Percentiles rank a stretch among this genome's conserved stretches.
These are phyloP conservation scores for Sinopyrophorus schimmeli DNA, from an alignment of 2,888 invertebrate species.

Conservation along the genomic window DNA sequence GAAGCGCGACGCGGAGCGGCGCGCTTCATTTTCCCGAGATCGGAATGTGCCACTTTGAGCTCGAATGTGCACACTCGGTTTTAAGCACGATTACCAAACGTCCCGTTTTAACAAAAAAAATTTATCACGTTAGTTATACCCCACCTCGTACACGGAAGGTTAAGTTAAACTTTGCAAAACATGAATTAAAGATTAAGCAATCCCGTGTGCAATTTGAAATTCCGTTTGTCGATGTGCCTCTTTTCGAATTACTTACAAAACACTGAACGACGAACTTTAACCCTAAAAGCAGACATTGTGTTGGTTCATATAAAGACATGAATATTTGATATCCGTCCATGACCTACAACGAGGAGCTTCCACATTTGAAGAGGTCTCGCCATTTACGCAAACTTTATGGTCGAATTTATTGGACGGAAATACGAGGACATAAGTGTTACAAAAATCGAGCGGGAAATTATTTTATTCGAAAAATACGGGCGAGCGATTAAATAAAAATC, in stretches of 20 bases:
- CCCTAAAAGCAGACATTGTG: constrained; percentile 27
- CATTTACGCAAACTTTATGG: constrained; percentile 37
- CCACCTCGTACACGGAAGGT: too few species aligned
- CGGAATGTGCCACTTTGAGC: too few species aligned
- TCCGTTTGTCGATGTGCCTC: constrained; percentile 7
- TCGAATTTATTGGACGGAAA: constrained; percentile 33
- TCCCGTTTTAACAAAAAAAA: too few species aligned
- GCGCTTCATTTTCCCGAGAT: too few species aligned
- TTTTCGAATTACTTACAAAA: constrained; percentile 35
- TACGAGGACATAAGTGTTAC: constrained; percentile 30
- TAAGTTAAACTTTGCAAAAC: too few species aligned
- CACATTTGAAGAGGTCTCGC: constrained; percentile 25
- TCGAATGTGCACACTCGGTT: too few species aligned
- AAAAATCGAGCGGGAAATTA: constrained; percentile 17
- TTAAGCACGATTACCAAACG: too few species aligned
- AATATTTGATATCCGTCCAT: constrained; percentile 36
- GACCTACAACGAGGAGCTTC: constrained; percentile 32
- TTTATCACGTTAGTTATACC: too few species aligned
- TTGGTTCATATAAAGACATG: constrained; percentile 33
- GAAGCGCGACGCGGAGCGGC: too few species aligned
- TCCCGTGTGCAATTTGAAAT: neutral
- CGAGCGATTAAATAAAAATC: constrained; percentile 5
- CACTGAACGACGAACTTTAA: constrained; percentile 34
- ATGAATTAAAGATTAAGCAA: too few species aligned
- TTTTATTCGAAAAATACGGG: too few species aligned